Evolutionary conservation across 2,113 vertebrate species (phyloP), one percentile per base, ranked within the genome.

Genomic region (Sminthopsis crassicaudata): DNA sequence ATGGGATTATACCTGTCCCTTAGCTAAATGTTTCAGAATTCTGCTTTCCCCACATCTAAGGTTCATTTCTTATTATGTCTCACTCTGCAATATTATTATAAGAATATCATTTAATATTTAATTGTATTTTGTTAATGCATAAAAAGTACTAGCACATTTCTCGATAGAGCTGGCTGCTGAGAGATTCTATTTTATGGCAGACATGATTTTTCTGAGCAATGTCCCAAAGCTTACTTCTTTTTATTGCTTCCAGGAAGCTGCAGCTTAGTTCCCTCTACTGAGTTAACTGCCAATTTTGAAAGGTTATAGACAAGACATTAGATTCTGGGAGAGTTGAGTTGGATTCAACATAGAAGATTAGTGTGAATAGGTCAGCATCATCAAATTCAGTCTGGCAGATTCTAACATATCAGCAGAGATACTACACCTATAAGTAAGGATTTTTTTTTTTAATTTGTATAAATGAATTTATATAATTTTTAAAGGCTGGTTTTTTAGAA

Each of bases 211-310:
- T 94, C 96, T 95, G 55, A 93, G 90, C 93, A 91, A 94, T 57
- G 90, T 53, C 53, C 94, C 84, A 9, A 22, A 19, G 94, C 89
- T 95, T 92, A 30, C 42, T 95, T 98, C 93, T 92, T 97, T 97
- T 97, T 94, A 96, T 3, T 53, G 55, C 91, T 96, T 92, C 91
- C 55, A 96, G 88, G 46, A 97, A 96, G 94, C 96, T 11, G 42
- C 14, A 27, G 46, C 5, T 76, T n/a, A 94, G 95, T 51, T 96
- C 91, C 91, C 95, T 90, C 93, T 88, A 93, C 84, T 53, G 55
- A 97, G 93, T 95, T 67, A 96, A 97, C 48, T 97, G 96, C 94
- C 92, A 95, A 46, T 94, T 97, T 96, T 95, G 91, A 98, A 97
- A 94, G 50, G 46, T 36, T 97, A 94, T 42, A 97, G 57, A 95